Conservation (phyloP, 2,888 invertebrate species). For the Latrodectus elegans region DNA sequence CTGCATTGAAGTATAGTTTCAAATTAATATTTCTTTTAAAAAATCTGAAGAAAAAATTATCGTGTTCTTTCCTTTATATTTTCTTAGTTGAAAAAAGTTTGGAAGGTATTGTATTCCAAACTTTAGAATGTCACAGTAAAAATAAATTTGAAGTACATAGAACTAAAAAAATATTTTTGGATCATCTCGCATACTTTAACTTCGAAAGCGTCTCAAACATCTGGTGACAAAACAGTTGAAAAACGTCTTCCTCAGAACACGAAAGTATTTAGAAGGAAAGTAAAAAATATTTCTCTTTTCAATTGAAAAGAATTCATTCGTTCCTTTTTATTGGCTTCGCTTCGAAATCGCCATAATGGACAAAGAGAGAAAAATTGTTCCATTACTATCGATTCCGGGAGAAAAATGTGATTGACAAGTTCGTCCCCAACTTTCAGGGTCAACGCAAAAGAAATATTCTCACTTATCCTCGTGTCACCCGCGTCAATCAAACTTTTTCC, state of each 20-base stretch:
- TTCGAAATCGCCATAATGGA: conserved; percentile 1
- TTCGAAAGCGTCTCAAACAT: not conserved
- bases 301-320: not conserved
- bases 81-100: too few species aligned
- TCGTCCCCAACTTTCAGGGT: conserved; percentile 15
- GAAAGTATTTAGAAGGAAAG: not conserved
- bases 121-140: not conserved
- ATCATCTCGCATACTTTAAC: not conserved
- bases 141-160: too few species aligned
- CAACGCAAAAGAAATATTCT: conserved; percentile 42
- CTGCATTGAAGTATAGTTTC: too few species aligned
- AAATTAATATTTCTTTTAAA: too few species aligned
- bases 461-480: conserved; percentile 57
- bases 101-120: too few species aligned
- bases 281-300: not conserved
- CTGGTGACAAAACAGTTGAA: not conserved
- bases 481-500: conserved; percentile 44
- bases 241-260: not conserved
- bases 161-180: not conserved
- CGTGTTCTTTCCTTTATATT: too few species aligned
- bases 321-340: conserved; percentile 12
- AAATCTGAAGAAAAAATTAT: too few species aligned
- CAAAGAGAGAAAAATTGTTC: not conserved
- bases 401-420: conserved; percentile 31
- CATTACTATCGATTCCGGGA: conserved; percentile 18